Percentiles rank a stretch among this genome's conserved stretches.
phyloP scores from a whole-genome alignment of 2,797 vertebrate species.

The Sphenodon punctatus region DNA sequence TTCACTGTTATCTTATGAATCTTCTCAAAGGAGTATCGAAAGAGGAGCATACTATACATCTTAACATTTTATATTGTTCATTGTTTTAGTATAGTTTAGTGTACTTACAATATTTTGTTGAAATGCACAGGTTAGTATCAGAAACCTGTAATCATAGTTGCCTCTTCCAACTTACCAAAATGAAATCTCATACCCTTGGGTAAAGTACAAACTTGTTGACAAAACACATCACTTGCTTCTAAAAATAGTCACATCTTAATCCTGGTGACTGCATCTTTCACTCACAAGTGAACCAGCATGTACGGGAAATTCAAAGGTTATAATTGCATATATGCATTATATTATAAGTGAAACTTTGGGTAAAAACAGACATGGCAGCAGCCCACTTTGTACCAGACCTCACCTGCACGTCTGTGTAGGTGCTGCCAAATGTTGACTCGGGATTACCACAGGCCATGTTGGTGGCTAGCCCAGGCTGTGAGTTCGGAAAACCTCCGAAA shows the following conservation, averaged over 20 bases:
- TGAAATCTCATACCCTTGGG: neutral
- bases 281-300: neutral
- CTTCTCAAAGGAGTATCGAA: neutral
- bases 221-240: neutral
- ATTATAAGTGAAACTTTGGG: too few relatives aligned
- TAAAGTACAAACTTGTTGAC: neutral
- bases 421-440: too few relatives aligned
- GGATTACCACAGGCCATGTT: too few relatives aligned
- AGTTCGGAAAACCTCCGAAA: too few relatives aligned
- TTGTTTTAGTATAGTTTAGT: constrained; percentile 21
- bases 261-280: neutral
- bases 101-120: neutral
- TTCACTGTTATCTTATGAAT: neutral
- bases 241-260: neutral
- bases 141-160: neutral
- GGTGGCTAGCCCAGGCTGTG: too few relatives aligned
- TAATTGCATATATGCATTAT: neutral
- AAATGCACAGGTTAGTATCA: constrained; percentile 18
- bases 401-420: too few relatives aligned
- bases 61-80: neutral
- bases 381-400: too few relatives aligned
- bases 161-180: neutral
- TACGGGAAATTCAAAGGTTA: neutral
- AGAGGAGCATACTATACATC: neutral
- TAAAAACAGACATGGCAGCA: too few relatives aligned